Conservation (phyloP, 2,797 vertebrate genomes). For the Bradypodion ventrale region DNA sequence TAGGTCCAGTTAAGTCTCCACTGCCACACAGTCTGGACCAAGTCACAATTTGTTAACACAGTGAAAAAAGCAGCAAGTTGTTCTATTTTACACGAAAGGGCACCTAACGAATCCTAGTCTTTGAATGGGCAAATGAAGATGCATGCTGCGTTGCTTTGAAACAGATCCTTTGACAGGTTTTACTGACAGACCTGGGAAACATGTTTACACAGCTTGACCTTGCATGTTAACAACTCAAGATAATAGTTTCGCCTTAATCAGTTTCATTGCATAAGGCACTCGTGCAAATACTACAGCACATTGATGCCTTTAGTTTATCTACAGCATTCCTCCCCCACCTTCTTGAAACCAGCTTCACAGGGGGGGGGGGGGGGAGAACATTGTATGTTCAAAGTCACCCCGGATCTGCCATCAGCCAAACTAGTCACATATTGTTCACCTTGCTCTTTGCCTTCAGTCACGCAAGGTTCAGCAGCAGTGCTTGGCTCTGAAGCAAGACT, state of each 20-base stretch:
- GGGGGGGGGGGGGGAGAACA: neutral
- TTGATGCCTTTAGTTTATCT: no score
- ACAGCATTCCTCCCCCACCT: no score
- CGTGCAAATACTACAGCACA: neutral
- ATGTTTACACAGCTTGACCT: neutral
- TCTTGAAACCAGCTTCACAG: conserved; percentile 40
- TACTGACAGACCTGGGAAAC: neutral
- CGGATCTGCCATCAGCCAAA: neutral
- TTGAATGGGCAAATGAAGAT: neutral
- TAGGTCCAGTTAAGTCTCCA: no score
- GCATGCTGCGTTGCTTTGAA: no score
- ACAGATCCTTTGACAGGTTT: neutral
- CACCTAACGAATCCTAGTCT: neutral
- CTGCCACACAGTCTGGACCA: neutral
- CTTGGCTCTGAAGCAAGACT: neutral
- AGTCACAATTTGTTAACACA: neutral
- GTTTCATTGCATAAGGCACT: conserved; percentile 35
- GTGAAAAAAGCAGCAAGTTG: neutral
- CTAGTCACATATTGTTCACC: conserved; percentile 40
- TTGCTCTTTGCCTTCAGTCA: conserved; percentile 50
- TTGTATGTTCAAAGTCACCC: conserved; percentile 2
- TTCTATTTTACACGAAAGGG: no score
- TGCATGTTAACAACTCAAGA: conserved; percentile 47
- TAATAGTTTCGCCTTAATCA: neutral
- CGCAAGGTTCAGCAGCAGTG: conserved; percentile 12